Conservation (phyloP, 2,113 vertebrate genomes). For the Cyprinodon variegatus region DNA sequence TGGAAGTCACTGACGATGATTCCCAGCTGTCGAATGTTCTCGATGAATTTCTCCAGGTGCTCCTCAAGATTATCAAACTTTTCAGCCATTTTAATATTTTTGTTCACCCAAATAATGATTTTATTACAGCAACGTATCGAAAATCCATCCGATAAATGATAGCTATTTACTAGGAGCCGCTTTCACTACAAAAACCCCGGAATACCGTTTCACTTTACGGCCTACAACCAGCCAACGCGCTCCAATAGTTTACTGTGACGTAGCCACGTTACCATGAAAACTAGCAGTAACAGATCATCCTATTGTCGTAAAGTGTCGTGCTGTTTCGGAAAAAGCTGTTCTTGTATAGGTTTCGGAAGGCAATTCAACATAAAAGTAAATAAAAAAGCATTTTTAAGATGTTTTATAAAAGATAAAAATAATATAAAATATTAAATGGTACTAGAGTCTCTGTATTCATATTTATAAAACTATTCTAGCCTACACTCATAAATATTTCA, state of each 20-base stretch:
- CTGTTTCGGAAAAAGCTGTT: constrained; percentile 1
- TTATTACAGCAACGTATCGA: background rate
- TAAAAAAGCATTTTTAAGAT: no score
- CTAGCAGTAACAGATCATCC: constrained; percentile 25
- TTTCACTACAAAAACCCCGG: constrained; percentile 1
- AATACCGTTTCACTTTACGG: constrained; percentile 61
- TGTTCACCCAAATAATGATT: background rate
- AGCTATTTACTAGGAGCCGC: constrained; percentile 12
- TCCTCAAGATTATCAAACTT: constrained; percentile 98
- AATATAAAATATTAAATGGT: no score
- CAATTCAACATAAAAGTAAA: no score
- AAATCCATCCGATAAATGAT: constrained; percentile 1
- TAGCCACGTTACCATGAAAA: constrained; percentile 38
- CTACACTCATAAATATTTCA: no score
- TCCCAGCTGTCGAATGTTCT: constrained; percentile 97
- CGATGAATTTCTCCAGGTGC: constrained; percentile 97
- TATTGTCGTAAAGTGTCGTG: constrained; percentile 56
- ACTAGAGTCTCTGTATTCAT: no score
- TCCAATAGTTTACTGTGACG: background rate
- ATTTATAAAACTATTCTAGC: no score
- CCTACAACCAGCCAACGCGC: constrained; percentile 56
- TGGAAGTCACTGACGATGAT: constrained; percentile 99
- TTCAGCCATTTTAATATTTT: constrained; percentile 84
- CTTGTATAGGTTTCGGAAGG: no score
- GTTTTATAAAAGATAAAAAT: no score